These are phyloP conservation scores for Xenops minutus DNA, from an alignment of 2,797 vertebrate genomes.

Conservation along the genomic window DNA sequence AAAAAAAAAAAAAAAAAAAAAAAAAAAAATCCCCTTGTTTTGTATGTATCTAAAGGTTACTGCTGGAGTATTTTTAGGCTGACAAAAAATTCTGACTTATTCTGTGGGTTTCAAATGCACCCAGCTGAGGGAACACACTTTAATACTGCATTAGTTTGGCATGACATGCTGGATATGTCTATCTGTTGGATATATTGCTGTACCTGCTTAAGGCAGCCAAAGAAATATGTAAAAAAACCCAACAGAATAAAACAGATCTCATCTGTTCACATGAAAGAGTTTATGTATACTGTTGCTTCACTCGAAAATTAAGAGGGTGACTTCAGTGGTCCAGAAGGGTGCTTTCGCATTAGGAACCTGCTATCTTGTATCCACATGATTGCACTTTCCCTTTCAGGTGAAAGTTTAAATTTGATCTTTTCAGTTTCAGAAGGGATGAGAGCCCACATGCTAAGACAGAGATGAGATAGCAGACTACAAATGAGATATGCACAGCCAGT, in stretches of 20 bases:
- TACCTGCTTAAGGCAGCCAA: background rate
- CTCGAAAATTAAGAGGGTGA: background rate
- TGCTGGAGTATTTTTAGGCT: background rate
- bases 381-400: background rate
- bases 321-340: background rate
- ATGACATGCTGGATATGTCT: background rate
- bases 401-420: background rate
- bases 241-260: background rate
- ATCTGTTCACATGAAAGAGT: background rate
- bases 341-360: background rate
- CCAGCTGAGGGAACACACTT: background rate
- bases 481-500: background rate
- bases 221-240: background rate
- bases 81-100: background rate
- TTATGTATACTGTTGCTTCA: background rate
- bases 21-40: background rate
- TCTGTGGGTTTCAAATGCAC: background rate
- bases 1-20: background rate
- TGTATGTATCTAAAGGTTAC: background rate
- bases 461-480: background rate
- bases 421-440: background rate
- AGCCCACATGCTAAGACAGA: background rate
- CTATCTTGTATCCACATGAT: background rate
- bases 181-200: background rate
- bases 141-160: background rate